Base-by-base conservation (phyloP, 2,113 vertebrate species). In the Colistium nudipinnis region DNA sequence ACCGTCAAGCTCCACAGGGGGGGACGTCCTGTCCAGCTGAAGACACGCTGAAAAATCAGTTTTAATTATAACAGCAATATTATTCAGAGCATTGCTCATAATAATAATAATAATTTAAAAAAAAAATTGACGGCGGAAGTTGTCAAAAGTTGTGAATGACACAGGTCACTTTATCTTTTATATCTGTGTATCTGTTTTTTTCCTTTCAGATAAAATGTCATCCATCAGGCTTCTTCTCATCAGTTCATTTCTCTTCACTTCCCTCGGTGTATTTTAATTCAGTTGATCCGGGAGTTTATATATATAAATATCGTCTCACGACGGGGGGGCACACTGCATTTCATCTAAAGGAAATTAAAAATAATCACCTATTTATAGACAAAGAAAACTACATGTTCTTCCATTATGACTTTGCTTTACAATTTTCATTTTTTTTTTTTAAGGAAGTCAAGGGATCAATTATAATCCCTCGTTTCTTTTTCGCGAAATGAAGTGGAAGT, bases 291-390 rank as follows among this genome's bases (percentile, higher is more conserved):
- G n/a, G n/a, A n/a, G n/a, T n/a, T n/a, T n/a, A n/a, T n/a, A n/a
- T n/a, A n/a, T n/a, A n/a, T n/a, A n/a, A n/a, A n/a, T n/a, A n/a
- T n/a, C 63, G 36, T 89, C 92, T 87, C 87, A 7, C 19, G 90
- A 89, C 90, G 90, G 61, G 24, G 90, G 90, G 91, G 90, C 60
- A 13, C 54, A 45, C 68, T 76, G 84, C 83, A 87, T 92, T 88
- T 91, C 85, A 92, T 93, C 88, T 90, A 51, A 91, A 88, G n/a
- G 87, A 87, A 91, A 93, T 92, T 90, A 90, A 91, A 90, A 91
- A 87, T 90, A 91, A 92, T 93, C 70, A 87, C 90, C 85, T 92
- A 82, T 89, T 93, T 90, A 89, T 87, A 90, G 90, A 92, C 87
- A 90, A 89, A 90, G 86, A 54, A 75, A 66, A 70, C 62, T 25